Evolutionary conservation across 2,888 invertebrate genomes (phyloP).

Genomic region (Catocala sponsa): DNA sequence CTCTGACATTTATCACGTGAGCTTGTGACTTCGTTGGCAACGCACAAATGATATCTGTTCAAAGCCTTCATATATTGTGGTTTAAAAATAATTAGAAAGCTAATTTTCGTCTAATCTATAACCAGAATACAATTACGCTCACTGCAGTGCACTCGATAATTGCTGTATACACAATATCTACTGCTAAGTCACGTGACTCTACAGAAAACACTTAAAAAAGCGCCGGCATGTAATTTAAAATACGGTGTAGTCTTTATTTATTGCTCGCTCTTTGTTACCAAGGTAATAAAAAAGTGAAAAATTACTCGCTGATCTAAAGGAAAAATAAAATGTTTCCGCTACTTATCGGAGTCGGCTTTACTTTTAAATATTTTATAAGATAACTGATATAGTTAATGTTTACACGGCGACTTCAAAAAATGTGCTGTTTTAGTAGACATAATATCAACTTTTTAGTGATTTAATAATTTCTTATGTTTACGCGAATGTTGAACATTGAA

Average conservation of each 20-base stretch:
- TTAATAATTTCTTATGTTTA: too few species aligned
- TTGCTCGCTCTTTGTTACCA: background rate
- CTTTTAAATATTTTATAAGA: too few species aligned
- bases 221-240: slow-evolving; percentile 20
- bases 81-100: background rate
- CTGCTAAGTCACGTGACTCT: slow-evolving; percentile 22
- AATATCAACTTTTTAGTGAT: too few species aligned
- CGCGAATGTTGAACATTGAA: too few species aligned
- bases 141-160: slow-evolving; percentile 18
- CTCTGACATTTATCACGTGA: too few species aligned
- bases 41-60: too few species aligned
- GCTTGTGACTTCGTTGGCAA: too few species aligned
- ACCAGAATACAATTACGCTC: slow-evolving; percentile 3
- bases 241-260: slow-evolving; percentile 18
- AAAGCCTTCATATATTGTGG: too few species aligned
- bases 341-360: background rate
- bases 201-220: slow-evolving; percentile 21
- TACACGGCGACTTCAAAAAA: too few species aligned
- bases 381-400: too few species aligned
- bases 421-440: too few species aligned
- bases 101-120: slow-evolving; percentile 8
- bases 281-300: slow-evolving; percentile 28
- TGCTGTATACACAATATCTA: slow-evolving; percentile 39
- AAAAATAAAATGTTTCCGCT: slow-evolving; percentile 4
- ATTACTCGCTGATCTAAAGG: slow-evolving; percentile 44